phyloP scores from a whole-genome alignment of 2,113 vertebrate species.

The Sinocyclocheilus anophthalmus region DNA sequence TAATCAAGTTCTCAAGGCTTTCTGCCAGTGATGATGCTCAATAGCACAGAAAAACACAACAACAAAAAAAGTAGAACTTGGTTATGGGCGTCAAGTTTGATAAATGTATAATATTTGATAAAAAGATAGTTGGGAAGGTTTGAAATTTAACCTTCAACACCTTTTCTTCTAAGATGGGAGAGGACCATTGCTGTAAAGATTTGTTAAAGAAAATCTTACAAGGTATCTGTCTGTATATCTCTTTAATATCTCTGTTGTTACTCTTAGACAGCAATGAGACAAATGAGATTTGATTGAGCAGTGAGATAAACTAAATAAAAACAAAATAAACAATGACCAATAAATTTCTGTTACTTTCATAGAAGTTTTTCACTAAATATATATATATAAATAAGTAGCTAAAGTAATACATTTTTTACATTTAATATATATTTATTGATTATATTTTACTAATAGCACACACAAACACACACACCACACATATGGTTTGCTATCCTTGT shows the following conservation, averaged over 20 bases:
- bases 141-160: not conserved
- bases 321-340: not conserved
- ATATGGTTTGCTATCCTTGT: too few relatives aligned
- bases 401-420: too few relatives aligned
- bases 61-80: not conserved
- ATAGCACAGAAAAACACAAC: not conserved
- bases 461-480: too few relatives aligned
- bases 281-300: not conserved
- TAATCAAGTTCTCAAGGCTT: constrained; percentile 40
- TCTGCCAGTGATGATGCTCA: not conserved
- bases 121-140: not conserved
- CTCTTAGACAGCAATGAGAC: not conserved
- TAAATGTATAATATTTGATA: not conserved
- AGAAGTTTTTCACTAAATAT: too few relatives aligned
- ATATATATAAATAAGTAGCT: too few relatives aligned
- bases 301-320: too few relatives aligned
- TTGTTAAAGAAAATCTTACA: not conserved
- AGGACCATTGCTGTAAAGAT: not conserved
- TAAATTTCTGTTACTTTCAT: not conserved
- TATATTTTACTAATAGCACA: too few relatives aligned
- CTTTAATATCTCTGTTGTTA: not conserved
- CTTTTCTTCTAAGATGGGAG: not conserved
- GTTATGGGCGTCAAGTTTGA: constrained; percentile 11
- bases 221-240: not conserved
- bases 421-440: too few relatives aligned